Evolutionary conservation across 1,140 invertebrate species (phyloP).

Genomic region (Rhopalosiphum maidis): DNA sequence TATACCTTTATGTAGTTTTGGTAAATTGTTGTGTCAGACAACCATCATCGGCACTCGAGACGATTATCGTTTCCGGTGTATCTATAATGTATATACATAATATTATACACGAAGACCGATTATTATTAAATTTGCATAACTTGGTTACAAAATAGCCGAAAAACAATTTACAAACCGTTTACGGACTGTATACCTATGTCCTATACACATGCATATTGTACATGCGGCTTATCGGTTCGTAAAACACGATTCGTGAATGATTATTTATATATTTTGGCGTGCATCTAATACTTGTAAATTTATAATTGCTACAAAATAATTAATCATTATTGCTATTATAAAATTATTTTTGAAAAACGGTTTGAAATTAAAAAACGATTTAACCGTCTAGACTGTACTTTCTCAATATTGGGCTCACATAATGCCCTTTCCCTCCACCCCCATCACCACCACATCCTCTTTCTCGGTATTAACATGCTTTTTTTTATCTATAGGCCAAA

Average conservation of each 20-base stretch:
- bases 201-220: not conserved
- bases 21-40: not conserved
- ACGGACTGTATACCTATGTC: not conserved
- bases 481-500: no score
- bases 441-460: not conserved
- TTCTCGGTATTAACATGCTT: not conserved
- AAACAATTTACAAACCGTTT: not conserved
- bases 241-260: not conserved
- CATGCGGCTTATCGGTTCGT: not conserved
- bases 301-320: not conserved
- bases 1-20: not conserved
- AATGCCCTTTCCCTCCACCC: not conserved
- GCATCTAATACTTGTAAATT: not conserved
- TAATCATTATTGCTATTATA: not conserved
- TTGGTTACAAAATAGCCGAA: not conserved
- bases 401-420: not conserved
- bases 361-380: not conserved
- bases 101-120: not conserved
- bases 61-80: conserved; percentile 3
- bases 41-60: not conserved
- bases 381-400: not conserved
- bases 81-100: not conserved
- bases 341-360: not conserved
- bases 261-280: not conserved
- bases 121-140: conserved; percentile 3